Evolutionary conservation across 1,140 invertebrate species (phyloP).

Genomic region (Anoplolepis gracilipes): DNA sequence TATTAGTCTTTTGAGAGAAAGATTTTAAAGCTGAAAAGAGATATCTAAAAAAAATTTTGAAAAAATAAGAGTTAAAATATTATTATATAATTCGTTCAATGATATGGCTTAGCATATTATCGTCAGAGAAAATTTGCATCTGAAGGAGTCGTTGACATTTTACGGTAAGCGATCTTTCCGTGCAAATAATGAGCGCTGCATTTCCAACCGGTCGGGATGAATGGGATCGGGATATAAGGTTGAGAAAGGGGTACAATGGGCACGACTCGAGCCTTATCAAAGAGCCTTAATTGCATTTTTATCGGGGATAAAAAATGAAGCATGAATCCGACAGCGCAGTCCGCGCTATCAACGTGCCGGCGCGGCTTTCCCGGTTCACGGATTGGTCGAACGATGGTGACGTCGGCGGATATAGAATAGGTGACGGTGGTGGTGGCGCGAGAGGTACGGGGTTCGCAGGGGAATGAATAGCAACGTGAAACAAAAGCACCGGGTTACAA

Average conservation of each 20-base stretch:
- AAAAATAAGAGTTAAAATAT: conserved; percentile 1
- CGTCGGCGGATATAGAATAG: conserved; percentile 70
- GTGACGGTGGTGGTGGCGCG: conserved; percentile 57
- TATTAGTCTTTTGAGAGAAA: not conserved
- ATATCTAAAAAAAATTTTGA: not conserved
- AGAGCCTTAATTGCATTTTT: conserved; percentile 83
- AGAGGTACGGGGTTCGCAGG: conserved; percentile 61
- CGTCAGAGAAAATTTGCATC: conserved; percentile 32
- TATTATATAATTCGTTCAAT: not conserved
- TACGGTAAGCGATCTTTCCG: conserved; percentile 63
- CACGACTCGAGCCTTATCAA: conserved; percentile 79
- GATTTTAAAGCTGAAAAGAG: not conserved
- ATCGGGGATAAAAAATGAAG: conserved; percentile 83
- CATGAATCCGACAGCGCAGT: conserved; percentile 73
- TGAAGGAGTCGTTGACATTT: conserved; percentile 42
- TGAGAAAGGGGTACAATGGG: conserved; percentile 64
- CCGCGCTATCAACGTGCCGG: conserved; percentile 69
- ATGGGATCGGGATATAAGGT: conserved; percentile 57
- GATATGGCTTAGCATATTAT: not conserved
- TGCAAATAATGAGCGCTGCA: conserved; percentile 63
- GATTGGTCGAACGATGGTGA: conserved; percentile 69
- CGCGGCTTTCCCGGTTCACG: conserved; percentile 48
- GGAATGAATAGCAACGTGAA: conserved; percentile 84
- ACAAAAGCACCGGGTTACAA: conserved; percentile 85
- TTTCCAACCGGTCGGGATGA: conserved; percentile 58